These are phyloP conservation scores for Fregetta grallaria DNA, from an alignment of 2,113 vertebrate genomes.

Conservation along the genomic window DNA sequence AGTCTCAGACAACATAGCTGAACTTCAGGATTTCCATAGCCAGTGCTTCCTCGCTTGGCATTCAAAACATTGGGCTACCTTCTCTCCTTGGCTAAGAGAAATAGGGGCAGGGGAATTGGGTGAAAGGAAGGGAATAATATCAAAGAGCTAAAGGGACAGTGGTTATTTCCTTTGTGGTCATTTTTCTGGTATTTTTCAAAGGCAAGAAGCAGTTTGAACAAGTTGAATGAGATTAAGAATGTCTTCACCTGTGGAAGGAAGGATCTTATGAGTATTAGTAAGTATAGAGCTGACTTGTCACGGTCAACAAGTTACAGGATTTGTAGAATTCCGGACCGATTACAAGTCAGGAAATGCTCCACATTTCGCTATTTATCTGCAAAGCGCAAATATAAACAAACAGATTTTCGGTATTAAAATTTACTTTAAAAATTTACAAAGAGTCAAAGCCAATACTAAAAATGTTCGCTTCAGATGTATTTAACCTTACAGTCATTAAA, in stretches of 20 bases:
- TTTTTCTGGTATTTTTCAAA: neutral
- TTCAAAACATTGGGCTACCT: neutral
- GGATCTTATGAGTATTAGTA: neutral
- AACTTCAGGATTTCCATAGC: neutral
- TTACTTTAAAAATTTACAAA: neutral
- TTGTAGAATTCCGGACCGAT: neutral
- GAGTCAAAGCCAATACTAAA: neutral
- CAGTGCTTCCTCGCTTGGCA: neutral
- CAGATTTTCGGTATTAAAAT: neutral
- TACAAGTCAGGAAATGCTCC: neutral
- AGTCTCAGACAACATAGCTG: neutral
- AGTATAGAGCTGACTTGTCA: neutral
- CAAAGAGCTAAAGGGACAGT: neutral
- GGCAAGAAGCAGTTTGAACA: neutral
- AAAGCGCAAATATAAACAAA: neutral
- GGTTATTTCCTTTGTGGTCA: neutral
- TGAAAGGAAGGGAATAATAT: neutral
- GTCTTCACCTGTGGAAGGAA: neutral
- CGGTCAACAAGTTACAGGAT: neutral
- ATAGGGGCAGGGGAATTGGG: accelerated
- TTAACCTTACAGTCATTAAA: neutral
- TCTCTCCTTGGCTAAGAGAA: neutral
- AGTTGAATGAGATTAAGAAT: neutral
- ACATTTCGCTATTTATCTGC: neutral
- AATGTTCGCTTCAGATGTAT: neutral